Evolutionary conservation across 1,140 invertebrate species (phyloP).

Genomic region (Pogonognathellus flavescens): DNA sequence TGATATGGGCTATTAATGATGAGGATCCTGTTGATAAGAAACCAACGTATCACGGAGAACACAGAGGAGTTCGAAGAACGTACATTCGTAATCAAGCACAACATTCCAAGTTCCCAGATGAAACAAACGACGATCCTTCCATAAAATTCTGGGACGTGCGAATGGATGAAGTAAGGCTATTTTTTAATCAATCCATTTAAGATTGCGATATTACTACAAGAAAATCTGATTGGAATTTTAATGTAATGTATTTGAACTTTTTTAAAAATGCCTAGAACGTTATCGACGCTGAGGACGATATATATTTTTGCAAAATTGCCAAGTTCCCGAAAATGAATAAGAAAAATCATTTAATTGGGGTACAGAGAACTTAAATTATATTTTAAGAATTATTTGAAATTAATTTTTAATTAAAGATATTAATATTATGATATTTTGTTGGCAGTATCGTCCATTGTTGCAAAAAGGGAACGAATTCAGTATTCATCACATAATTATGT

Average conservation of each 20-base stretch:
- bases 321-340: conserved; percentile 77
- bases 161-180: conserved; percentile 60
- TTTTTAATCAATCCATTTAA: no score
- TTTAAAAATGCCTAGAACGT: conserved; percentile 54
- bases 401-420: no score
- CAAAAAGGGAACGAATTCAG: conserved; percentile 72
- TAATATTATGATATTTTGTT: conserved; percentile 56
- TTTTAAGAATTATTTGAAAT: no score
- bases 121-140: neutral
- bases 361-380: no score
- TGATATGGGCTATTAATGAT: conserved; percentile 82
- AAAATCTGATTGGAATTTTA: no score
- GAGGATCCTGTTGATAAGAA: conserved; percentile 74
- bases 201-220: no score
- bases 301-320: conserved; percentile 90
- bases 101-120: conserved; percentile 51
- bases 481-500: conserved; percentile 87
- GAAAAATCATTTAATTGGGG: conserved; percentile 86
- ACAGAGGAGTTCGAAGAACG: conserved; percentile 77
- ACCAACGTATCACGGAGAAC: conserved; percentile 74
- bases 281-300: conserved; percentile 38
- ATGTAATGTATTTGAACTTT: no score
- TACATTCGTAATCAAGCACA: conserved; percentile 70
- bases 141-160: conserved; percentile 60
- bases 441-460: conserved; percentile 78